phyloP scores from a whole-genome alignment of 2,113 vertebrate species.

The Aix galericulata region DNA sequence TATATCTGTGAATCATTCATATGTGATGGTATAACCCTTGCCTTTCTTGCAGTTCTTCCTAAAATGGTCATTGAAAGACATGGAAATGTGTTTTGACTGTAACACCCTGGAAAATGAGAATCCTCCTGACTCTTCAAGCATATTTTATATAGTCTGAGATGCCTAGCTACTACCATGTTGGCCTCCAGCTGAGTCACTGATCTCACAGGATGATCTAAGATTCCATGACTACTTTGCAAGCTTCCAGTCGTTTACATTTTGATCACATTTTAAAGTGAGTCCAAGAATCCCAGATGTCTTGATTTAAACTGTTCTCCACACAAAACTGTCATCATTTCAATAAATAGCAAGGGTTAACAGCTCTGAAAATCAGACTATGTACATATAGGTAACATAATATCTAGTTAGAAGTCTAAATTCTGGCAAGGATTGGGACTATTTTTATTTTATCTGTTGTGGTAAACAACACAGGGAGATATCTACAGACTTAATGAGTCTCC shows the following conservation, averaged over 20 bases:
- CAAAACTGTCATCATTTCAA: neutral
- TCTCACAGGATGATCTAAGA: neutral
- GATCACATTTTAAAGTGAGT: neutral
- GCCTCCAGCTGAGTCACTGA: constrained; percentile 26
- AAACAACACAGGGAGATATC: neutral
- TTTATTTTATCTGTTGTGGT: neutral
- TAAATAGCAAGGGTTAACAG: neutral
- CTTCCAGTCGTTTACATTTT: neutral
- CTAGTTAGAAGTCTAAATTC: neutral
- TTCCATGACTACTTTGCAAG: neutral
- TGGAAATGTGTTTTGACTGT: neutral
- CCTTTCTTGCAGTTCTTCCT: neutral
- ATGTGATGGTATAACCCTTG: neutral
- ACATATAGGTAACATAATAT: accelerated
- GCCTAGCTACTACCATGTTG: neutral
- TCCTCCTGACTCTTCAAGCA: neutral
- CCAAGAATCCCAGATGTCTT: neutral
- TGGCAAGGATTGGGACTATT: neutral
- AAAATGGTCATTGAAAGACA: neutral
- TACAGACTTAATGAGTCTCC: neutral
- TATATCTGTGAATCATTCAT: neutral
- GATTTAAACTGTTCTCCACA: neutral
- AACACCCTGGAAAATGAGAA: neutral
- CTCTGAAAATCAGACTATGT: neutral
- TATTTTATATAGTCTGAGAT: neutral